A percentile compares a stretch with the other conserved stretches of the same genome.
phyloP scores from a whole-genome alignment of 2,888 invertebrate species.

The Hypena proboscidalis region DNA sequence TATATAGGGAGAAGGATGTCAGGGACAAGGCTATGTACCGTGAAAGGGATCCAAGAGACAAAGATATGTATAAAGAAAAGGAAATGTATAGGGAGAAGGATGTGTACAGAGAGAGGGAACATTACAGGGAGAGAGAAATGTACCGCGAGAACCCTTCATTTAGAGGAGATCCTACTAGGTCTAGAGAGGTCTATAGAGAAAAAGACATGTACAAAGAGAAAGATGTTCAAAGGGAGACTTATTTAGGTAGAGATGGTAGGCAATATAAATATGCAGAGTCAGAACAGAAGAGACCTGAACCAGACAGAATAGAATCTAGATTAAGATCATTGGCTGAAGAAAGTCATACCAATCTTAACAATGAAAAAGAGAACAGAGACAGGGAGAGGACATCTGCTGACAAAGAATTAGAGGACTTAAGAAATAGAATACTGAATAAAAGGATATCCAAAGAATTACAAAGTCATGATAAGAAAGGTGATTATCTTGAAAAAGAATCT shows the following conservation, averaged over 20 bases:
- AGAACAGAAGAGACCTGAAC: conserved; percentile 69
- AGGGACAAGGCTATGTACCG: conserved; percentile 70
- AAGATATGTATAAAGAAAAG: conserved; percentile 69
- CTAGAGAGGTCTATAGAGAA: conserved; percentile 66
- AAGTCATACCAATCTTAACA: conserved; percentile 64
- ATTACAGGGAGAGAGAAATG: conserved; percentile 68
- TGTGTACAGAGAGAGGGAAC: conserved; percentile 68
- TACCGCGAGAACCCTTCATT: conserved; percentile 63
- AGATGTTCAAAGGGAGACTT: conserved; percentile 68
- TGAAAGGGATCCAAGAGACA: conserved; percentile 67
- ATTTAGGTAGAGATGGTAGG: conserved; percentile 68
- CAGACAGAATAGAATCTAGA: conserved; percentile 74
- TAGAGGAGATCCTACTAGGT: conserved; percentile 61
- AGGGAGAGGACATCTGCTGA: conserved; percentile 80
- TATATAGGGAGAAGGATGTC: conserved; percentile 61
- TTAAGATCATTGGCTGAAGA: conserved; percentile 72
- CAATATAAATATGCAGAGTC: conserved; percentile 71
- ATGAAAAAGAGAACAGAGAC: conserved; percentile 81
- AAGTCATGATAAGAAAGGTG: conserved; percentile 73
- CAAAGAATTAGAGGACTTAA: conserved; percentile 90
- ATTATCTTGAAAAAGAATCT: conserved; percentile 75
- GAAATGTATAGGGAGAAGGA: conserved; percentile 72
- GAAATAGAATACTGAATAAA: conserved; percentile 90
- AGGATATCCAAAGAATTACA: conserved; percentile 88
- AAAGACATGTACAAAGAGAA: conserved; percentile 67